Evolutionary conservation across 2,888 invertebrate genomes (phyloP), one percentile per base, ranked within the genome.

Genomic region (Eupithecia inturbata): DNA sequence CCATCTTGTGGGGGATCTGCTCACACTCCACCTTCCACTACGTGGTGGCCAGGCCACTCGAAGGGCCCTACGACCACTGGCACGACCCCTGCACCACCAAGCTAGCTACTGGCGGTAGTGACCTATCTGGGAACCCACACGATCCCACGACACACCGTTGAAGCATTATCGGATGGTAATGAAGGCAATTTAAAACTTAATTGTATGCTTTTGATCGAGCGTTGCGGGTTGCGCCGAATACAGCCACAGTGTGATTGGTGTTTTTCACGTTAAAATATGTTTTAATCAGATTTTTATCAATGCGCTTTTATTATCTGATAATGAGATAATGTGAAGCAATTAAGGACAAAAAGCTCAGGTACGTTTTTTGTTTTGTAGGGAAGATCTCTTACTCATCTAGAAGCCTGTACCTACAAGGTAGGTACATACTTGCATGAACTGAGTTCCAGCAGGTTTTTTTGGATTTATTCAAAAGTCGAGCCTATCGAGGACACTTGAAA

Each of bases 151-250:
- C 62, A 69, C 67, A 79, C 57, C 57, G 69, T 77, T 80, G 71
- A 70, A 76, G 75, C 74, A 81, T 83, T 84, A 85, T 83, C 81
- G 80, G 84, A 85, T 83, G 83, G 73, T 85, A 85, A 85, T 84
- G 82, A 83, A 80, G 81, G 78, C 81, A 82, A 82, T 85, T 85
- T 83, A 79, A 85, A 83, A 85, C 81, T 82, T 83, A 84, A 85
- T 85, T 84, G 82, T 82, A 71, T 69, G 76, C 77, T 82, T 78
- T 81, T 79, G 78, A 79, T 78, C 68, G 74, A 78, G 75, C 28
- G 74, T 49, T 62, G 77, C 62, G 77, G 76, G 66, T 73, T 71
- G 49, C 26, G 75, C 49, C 49, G 72, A 71, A 73, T 77, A 76
- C 73, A 73, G 67, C 70, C 57, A 16, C 57, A 63, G 22, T 70